Conservation (phyloP, 2,113 vertebrate species). For the Cyanoderma ruficeps region DNA sequence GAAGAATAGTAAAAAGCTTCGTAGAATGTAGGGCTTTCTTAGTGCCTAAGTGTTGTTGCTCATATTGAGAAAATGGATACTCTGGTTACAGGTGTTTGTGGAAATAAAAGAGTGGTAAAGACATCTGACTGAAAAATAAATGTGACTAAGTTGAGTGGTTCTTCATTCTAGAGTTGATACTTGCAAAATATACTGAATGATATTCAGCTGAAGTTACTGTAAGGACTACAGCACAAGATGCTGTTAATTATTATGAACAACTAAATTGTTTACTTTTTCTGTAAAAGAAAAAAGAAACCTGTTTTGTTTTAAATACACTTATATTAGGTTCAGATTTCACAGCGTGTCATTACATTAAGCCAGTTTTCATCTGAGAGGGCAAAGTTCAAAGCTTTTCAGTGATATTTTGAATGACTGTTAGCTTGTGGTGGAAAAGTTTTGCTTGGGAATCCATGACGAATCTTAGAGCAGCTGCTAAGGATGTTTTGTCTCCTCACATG, state of each 20-base stretch:
- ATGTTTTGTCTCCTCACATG: constrained; percentile 44
- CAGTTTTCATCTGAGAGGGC: neutral
- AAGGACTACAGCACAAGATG: neutral
- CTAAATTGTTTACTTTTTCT: neutral
- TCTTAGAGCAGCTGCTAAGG: constrained; percentile 24
- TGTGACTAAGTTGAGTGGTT: neutral
- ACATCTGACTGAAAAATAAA: neutral
- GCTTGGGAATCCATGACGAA: constrained; percentile 14
- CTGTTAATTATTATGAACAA: neutral
- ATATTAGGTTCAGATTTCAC: neutral
- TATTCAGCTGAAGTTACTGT: neutral
- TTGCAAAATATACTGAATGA: neutral
- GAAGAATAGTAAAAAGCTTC: neutral
- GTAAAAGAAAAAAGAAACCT: neutral
- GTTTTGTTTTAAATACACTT: neutral
- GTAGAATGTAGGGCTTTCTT: neutral
- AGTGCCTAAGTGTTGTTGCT: neutral
- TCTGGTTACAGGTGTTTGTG: neutral
- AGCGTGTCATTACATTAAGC: neutral
- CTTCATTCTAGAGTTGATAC: neutral
- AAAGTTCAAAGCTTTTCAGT: neutral
- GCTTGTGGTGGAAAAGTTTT: constrained; percentile 11
- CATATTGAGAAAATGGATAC: neutral
- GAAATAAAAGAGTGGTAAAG: neutral
- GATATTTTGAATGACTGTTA: constrained; percentile 5